Evolutionary conservation across 30 jellyfish, hydroid and myxozoan species (phyloP), one percentile per base, ranked within the genome.

Genomic region (Aurelia sp.): DNA sequence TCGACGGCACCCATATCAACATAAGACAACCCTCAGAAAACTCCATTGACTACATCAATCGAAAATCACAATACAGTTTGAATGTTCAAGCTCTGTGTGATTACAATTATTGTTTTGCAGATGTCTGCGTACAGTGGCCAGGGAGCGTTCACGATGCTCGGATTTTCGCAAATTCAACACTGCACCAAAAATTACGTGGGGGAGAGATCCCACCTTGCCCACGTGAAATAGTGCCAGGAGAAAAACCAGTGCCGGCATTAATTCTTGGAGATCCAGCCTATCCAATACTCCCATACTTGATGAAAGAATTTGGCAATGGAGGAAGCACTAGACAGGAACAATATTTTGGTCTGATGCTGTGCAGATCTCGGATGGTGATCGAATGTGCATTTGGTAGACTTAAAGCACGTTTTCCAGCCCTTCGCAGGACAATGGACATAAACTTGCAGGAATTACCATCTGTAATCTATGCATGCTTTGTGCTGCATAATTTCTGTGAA

Each of bases 321-420:
- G 86, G 90, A 40, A 24, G 30, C 73, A 80, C 84, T 33, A 31
- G 62, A 31, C 89, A 78, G 31, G 89, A 78, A 67, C 89, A 78
- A 31, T 78, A 57, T 27, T 60, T 78, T 78, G 81, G 90, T 65
- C 10, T 62, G 31, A 63, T 21, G 85, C 72, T 80, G 9, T 80
- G 72, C 71, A 62, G 52, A 17, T 4, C 72, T 44, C 48, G 72
- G 17, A 80, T 80, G 90, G 90, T 40, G 3, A 80, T 80, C 4
- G 85, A 63, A 63, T 80, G 86, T 60, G 70, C 82, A 48, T 65
- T 62, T 80, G 90, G 90, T 30, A 80, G 90, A 31, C 84, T 62
- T 30, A 59, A 62, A 65, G 90, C 86, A 30, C 47, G 83, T 4
- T 62, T 80, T 59, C 87, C 84, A 47, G 61, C 10, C 59, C 88